phyloP scores from a whole-genome alignment of 2,797 vertebrate species.

The Scarus forsteni region DNA sequence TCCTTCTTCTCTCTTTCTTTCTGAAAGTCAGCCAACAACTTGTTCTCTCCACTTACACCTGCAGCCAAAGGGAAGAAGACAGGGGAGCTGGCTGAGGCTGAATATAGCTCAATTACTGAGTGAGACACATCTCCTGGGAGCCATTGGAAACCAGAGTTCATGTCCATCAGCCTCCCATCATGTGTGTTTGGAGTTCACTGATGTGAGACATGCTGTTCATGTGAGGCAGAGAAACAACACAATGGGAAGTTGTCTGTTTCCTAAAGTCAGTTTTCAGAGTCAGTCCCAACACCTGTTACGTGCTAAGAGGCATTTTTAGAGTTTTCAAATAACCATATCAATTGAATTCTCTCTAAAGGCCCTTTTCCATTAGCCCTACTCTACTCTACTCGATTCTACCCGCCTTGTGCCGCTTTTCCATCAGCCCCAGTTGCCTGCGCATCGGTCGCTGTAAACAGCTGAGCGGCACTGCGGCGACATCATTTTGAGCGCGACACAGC shows the following conservation, averaged over 20 bases:
- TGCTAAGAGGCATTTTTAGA: no score
- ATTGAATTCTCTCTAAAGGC: no score
- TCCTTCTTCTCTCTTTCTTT: slow-evolving; percentile 11
- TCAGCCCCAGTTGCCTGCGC: no score
- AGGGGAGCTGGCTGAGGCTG: slow-evolving; percentile 3
- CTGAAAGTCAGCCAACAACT: not conserved
- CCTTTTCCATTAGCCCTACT: no score
- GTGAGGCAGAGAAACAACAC: slow-evolving; percentile 3
- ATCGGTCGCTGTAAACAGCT: no score
- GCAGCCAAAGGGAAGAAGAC: not conserved
- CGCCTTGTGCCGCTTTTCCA: no score
- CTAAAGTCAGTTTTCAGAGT: not conserved
- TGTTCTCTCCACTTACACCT: not conserved
- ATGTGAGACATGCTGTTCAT: not conserved
- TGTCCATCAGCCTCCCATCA: slow-evolving; percentile 21
- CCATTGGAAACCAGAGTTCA: not conserved
- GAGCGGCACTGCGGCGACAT: no score
- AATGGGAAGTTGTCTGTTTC: not conserved
- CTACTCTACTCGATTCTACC: no score
- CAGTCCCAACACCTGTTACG: not conserved
- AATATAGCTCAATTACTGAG: slow-evolving; percentile 21
- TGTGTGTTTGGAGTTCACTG: slow-evolving; percentile 3
- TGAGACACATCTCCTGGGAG: slow-evolving; percentile 9
- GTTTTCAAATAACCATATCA: not conserved
- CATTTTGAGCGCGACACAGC: no score